phyloP scores from a whole-genome alignment of 2,797 vertebrate genomes.

The Enteromius trimaculatus region DNA sequence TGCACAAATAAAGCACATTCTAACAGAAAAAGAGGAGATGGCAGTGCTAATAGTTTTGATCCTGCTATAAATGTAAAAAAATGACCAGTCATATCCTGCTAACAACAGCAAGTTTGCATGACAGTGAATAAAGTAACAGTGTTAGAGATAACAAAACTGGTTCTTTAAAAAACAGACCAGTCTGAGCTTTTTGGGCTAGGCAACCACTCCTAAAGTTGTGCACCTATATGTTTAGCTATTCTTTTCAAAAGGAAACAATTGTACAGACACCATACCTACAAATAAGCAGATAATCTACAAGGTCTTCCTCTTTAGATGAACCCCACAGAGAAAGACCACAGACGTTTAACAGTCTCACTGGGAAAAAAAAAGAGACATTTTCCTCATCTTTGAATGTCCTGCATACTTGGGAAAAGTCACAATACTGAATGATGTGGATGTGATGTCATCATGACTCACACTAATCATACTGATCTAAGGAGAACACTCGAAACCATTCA shows the following conservation, averaged over 20 bases:
- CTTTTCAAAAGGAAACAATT: constrained; percentile 11
- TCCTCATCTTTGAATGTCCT: background rate
- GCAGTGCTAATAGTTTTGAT: background rate
- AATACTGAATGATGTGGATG: background rate
- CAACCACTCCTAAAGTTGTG: background rate
- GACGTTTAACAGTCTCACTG: background rate
- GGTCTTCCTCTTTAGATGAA: background rate
- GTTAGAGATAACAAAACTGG: background rate
- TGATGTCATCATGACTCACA: constrained; percentile 9
- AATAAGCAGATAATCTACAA: background rate
- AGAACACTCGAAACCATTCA: background rate
- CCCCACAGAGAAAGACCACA: background rate
- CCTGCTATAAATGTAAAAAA: background rate
- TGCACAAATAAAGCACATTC: background rate
- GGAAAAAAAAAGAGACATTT: no score
- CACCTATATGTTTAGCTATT: background rate
- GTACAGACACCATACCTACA: background rate
- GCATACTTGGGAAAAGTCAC: background rate
- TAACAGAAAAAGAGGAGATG: background rate
- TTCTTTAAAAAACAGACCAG: constrained; percentile 2
- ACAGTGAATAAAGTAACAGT: background rate
- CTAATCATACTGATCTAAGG: background rate
- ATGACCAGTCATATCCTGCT: background rate
- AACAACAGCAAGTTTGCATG: background rate
- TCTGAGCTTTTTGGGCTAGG: background rate